phyloP scores from a whole-genome alignment of 2,113 vertebrate species.

The Barbus barbus region DNA sequence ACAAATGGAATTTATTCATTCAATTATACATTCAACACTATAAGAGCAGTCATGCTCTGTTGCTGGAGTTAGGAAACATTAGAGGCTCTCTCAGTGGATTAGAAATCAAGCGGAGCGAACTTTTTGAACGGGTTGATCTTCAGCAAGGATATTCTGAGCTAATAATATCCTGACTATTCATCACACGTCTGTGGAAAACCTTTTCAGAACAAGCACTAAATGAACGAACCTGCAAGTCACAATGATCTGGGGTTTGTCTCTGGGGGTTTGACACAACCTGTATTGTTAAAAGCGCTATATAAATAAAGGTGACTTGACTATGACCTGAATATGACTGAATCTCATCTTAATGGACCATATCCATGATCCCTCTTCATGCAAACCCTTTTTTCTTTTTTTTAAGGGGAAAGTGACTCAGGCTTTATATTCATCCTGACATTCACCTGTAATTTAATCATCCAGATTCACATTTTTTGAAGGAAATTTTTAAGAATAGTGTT shows the following conservation, averaged over 20 bases:
- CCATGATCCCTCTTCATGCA: background rate
- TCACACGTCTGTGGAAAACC: constrained; percentile 6
- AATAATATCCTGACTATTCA: constrained; percentile 46
- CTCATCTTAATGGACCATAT: background rate
- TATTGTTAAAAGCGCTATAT: no score
- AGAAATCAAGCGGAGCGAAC: constrained; percentile 10
- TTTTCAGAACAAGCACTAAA: background rate
- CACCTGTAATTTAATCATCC: background rate
- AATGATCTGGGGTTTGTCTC: background rate
- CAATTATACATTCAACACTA: background rate
- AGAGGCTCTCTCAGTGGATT: background rate
- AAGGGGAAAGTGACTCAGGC: background rate
- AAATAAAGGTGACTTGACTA: no score
- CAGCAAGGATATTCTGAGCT: constrained; percentile 11
- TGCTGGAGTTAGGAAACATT: background rate
- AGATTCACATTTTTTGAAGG: background rate
- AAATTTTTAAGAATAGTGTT: background rate
- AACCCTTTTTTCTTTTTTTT: background rate
- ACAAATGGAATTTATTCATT: background rate
- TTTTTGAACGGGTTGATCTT: constrained; percentile 34
- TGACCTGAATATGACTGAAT: background rate
- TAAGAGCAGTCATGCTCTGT: background rate
- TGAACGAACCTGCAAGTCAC: background rate
- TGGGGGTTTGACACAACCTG: no score
- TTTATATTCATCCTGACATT: background rate